phyloP scores from a whole-genome alignment of 2,888 invertebrate genomes.

The Zaprionus obscuricornis region DNA sequence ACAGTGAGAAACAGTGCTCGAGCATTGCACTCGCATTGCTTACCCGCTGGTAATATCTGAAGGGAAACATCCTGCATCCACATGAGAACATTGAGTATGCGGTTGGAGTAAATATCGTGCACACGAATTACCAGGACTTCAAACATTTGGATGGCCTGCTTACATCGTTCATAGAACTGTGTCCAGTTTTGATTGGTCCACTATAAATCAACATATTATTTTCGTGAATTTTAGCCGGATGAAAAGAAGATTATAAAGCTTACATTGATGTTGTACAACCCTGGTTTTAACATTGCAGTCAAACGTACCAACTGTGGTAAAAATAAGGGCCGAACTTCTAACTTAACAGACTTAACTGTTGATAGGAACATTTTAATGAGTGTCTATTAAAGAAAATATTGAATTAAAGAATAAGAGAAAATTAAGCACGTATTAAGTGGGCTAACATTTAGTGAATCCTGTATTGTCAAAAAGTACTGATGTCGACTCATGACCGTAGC shows the following conservation, averaged over 20 bases:
- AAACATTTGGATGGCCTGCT: slow-evolving; percentile 91
- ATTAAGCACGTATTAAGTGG: too few relatives aligned
- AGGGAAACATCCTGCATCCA: slow-evolving; percentile 94
- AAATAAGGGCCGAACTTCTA: slow-evolving; percentile 95
- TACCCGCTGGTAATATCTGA: slow-evolving; percentile 89
- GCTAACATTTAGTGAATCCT: slow-evolving; percentile 89
- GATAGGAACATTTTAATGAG: slow-evolving; percentile 90
- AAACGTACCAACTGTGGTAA: slow-evolving; percentile 93
- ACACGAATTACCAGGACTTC: slow-evolving; percentile 90
- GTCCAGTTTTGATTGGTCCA: slow-evolving; percentile 95
- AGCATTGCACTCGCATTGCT: too few relatives aligned
- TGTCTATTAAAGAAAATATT: slow-evolving; percentile 85
- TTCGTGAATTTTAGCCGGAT: background rate
- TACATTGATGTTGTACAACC: slow-evolving; percentile 88
- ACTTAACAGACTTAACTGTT: slow-evolving; percentile 90
- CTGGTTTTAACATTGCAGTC: slow-evolving; percentile 92
- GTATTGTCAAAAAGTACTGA: slow-evolving; percentile 89
- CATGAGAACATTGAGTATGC: slow-evolving; percentile 93
- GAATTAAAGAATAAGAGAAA: too few relatives aligned
- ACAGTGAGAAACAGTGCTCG: too few relatives aligned
- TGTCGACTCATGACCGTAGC: slow-evolving; percentile 90
- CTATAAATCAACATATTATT: slow-evolving; percentile 59
- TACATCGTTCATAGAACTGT: slow-evolving; percentile 89
- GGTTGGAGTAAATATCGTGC: slow-evolving; percentile 94
- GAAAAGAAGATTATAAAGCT: slow-evolving; percentile 30